Evolutionary conservation across 2,113 vertebrate genomes (phyloP).

Genomic region (Megaleporinus macrocephalus): DNA sequence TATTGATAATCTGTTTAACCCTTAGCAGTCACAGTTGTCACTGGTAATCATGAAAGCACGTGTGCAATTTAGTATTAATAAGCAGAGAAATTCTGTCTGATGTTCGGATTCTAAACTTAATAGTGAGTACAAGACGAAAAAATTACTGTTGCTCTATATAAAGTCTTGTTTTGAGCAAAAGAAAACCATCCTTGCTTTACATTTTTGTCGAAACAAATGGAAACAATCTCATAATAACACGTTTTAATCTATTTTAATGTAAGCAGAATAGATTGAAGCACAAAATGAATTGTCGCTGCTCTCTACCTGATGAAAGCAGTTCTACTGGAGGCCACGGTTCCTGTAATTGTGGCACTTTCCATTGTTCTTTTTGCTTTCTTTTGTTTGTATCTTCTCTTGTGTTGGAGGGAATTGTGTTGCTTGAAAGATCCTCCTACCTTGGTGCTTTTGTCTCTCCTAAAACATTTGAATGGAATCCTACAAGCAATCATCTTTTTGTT

Average conservation of each 20-base stretch:
- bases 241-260: neutral
- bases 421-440: slow-evolving; percentile 15
- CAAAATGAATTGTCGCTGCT: neutral
- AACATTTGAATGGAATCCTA: slow-evolving; percentile 3
- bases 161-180: too few relatives aligned
- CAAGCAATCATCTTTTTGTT: slow-evolving; percentile 1
- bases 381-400: slow-evolving; percentile 7
- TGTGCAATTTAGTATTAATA: too few relatives aligned
- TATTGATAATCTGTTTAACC: neutral
- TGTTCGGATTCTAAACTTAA: too few relatives aligned
- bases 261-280: neutral
- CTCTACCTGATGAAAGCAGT: neutral
- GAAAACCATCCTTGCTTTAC: too few relatives aligned
- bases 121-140: too few relatives aligned
- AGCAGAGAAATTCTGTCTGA: too few relatives aligned
- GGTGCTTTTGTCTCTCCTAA: slow-evolving; percentile 1
- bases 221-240: neutral
- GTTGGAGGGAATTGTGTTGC: neutral
- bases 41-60: too few relatives aligned
- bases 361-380: neutral
- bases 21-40: too few relatives aligned
- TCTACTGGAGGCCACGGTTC: neutral
- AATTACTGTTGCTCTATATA: too few relatives aligned
- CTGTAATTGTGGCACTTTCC: neutral
- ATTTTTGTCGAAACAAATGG: too few relatives aligned